These are phyloP conservation scores for Ageneiosus marmoratus DNA, from an alignment of 2,113 vertebrate genomes.

Conservation along the genomic window DNA sequence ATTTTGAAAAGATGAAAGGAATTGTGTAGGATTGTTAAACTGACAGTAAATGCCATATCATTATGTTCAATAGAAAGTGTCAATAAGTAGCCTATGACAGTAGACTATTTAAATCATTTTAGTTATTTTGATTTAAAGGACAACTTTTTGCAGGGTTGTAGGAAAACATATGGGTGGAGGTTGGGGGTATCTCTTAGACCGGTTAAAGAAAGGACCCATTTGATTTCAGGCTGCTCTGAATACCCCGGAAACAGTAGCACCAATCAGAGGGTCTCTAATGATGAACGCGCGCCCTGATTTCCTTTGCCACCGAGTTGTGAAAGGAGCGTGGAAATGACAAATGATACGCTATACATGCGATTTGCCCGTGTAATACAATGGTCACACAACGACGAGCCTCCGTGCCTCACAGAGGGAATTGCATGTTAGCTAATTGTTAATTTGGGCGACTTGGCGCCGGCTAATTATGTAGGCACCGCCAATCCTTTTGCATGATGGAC, in stretches of 20 bases:
- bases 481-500: conserved; percentile 99
- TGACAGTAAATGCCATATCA: background rate
- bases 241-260: conserved; percentile 48
- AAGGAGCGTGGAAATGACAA: conserved; percentile 79
- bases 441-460: conserved; percentile 92
- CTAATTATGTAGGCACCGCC: conserved; percentile 98
- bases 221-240: conserved; percentile 40
- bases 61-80: background rate
- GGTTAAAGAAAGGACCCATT: conserved; percentile 34
- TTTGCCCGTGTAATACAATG: conserved; percentile 80
- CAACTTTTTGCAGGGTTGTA: background rate
- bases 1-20: too few species aligned
- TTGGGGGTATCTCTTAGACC: conserved; percentile 5
- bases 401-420: conserved; percentile 91
- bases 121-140: background rate
- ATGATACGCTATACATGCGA: conserved; percentile 81
- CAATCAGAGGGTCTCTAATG: conserved; percentile 48
- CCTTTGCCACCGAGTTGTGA: conserved; percentile 59
- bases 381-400: conserved; percentile 92
- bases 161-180: background rate
- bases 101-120: background rate
- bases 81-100: background rate
- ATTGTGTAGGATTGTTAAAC: background rate
- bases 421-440: conserved; percentile 99
- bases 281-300: conserved; percentile 54